Base-by-base conservation (phyloP, 2,888 invertebrate genomes). In the Cactoblastis cactorum region DNA sequence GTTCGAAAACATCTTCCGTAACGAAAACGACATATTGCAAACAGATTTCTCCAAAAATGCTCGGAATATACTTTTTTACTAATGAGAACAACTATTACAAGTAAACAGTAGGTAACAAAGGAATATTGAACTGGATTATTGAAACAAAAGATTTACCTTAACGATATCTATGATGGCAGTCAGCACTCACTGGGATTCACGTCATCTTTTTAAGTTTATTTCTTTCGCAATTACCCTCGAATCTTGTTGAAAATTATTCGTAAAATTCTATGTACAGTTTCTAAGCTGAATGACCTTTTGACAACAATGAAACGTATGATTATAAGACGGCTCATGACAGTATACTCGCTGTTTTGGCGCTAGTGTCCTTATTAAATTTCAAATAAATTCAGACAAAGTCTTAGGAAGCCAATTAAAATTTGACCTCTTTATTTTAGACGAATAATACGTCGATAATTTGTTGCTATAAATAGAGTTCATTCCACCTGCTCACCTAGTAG, bases 1-100 rank as follows among this genome's bases (percentile, higher is more conserved):
- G 56, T 85, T 87, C 3, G 86, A 86, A 48, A 88, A 67, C 72
- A 89, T 89, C 65, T 81, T 85, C 56, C 84, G 65, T 45, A 89
- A 59, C 2, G 89, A 83, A 66, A 88, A 89, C 75, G 88, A 83
- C 89, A 89, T 89, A 63, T 61, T 72, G 35, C 6, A 28, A 11
- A 32, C 8, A 28, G 24, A 11, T 22, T 15, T 37, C 32, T 33
- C 14, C 34, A 43, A 9, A 2, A 39, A 28, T 12, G 18, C 18
- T 33, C 5, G 19, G n/a, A 41, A 12, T 17, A 17, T 39, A 9
- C 4, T 28, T 12, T 38, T 19, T 49, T 28, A 45, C 47, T 47
- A 0, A 37, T 8, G 14, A 46, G 11, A 43, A 51, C 8, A 51
- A 50, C 49, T 37, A 6, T 12, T 37, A 34, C 49, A n/a, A n/a